phyloP scores from a whole-genome alignment of 2,113 vertebrate species.

The Tragulus kanchil region DNA sequence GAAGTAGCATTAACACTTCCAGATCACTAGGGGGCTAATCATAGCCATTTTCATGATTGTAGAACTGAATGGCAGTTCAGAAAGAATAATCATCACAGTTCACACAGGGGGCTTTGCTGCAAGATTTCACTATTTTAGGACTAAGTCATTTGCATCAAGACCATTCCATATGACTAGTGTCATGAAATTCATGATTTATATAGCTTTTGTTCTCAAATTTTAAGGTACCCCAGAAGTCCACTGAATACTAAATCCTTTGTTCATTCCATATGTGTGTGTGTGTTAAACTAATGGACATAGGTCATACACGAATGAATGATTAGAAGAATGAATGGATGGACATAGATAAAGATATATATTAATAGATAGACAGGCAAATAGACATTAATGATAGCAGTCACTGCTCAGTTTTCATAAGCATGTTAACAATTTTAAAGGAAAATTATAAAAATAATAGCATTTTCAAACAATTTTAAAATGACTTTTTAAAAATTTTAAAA shows the following conservation, averaged over 20 bases:
- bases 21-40: conserved; percentile 71
- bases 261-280: background rate
- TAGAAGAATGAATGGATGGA: background rate
- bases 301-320: background rate
- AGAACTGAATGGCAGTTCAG: conserved; percentile 52
- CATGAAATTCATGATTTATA: conserved; percentile 33
- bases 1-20: conserved; percentile 51
- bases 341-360: too few relatives aligned
- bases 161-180: background rate
- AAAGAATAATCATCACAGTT: conserved; percentile 48
- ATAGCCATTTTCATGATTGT: conserved; percentile 59
- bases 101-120: conserved; percentile 8
- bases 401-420: background rate
- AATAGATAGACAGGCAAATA: background rate
- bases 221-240: conserved; percentile 3
- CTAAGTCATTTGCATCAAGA: conserved; percentile 59
- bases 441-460: background rate
- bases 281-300: background rate
- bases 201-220: conserved; percentile 24
- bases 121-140: conserved; percentile 62
- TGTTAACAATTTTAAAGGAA: conserved; percentile 4
- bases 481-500: background rate
- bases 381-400: background rate
- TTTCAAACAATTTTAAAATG: background rate
- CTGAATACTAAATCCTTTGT: background rate